phyloP scores from a whole-genome alignment of 2,797 vertebrate genomes.

The Acropternis orthonyx region DNA sequence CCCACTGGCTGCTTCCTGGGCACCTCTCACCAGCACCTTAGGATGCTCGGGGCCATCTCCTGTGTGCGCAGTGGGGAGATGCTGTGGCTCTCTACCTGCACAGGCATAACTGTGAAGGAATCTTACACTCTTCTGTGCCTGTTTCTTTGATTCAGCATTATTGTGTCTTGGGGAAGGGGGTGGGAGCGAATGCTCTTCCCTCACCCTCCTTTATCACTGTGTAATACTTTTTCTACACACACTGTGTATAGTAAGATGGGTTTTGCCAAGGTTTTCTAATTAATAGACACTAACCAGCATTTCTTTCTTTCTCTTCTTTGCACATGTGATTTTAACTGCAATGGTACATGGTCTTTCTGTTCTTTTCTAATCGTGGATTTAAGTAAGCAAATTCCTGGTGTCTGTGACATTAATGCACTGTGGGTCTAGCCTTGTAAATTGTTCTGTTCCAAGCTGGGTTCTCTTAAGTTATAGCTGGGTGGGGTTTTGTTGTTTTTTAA shows the following conservation, averaged over 20 bases:
- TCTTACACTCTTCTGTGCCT: slow-evolving; percentile 58
- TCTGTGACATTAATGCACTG: slow-evolving; percentile 54
- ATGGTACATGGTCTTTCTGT: slow-evolving; percentile 44
- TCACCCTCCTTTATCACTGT: slow-evolving; percentile 26
- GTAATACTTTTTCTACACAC: slow-evolving; percentile 43
- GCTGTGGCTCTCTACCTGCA: neutral
- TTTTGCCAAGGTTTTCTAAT: slow-evolving; percentile 47
- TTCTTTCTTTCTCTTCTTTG: neutral
- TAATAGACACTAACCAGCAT: slow-evolving; percentile 43
- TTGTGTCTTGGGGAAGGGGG: slow-evolving; percentile 7
- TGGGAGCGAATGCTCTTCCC: neutral
- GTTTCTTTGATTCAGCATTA: slow-evolving; percentile 32
- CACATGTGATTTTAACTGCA: slow-evolving; percentile 24
- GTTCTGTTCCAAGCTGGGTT: slow-evolving; percentile 58
- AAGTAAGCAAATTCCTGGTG: slow-evolving; percentile 35
- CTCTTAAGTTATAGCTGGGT: slow-evolving; percentile 61
- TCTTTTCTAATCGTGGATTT: slow-evolving; percentile 28
- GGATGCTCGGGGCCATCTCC: neutral
- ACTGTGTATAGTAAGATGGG: slow-evolving; percentile 13
- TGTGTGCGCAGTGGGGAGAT: neutral
- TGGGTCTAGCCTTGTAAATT: slow-evolving; percentile 55
- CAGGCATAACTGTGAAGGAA: slow-evolving; percentile 43
- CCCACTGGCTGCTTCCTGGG: neutral
- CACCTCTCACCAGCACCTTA: neutral
- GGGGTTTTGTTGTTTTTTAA: slow-evolving; percentile 64